Conservation (phyloP, 1,140 invertebrate species). For the Sycophila sp. region DNA sequence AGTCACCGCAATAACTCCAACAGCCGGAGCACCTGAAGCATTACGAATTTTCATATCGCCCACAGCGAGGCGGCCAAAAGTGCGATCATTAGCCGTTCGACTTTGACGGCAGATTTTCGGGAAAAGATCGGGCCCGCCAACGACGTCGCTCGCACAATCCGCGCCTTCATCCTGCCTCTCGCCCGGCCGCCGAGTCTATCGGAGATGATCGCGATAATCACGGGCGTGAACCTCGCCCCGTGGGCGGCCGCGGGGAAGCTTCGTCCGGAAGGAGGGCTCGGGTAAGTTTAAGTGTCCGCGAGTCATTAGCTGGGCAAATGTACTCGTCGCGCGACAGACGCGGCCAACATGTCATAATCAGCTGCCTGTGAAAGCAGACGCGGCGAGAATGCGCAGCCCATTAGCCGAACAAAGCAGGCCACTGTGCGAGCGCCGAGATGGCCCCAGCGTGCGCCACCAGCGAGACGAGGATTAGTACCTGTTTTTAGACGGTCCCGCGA, state of each 20-base stretch:
- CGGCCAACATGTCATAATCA: slow-evolving; percentile 64
- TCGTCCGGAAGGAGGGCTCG: neutral
- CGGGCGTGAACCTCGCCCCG: neutral
- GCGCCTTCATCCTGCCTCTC: neutral
- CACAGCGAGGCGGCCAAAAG: neutral
- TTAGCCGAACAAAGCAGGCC: slow-evolving; percentile 62
- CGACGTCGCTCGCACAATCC: neutral
- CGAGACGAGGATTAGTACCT: no score
- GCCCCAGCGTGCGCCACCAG: no score
- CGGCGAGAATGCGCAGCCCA: slow-evolving; percentile 56
- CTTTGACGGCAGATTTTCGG: slow-evolving; percentile 15
- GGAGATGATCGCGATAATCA: neutral
- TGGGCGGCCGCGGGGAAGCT: neutral
- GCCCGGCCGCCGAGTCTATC: neutral
- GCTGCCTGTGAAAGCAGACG: slow-evolving; percentile 59
- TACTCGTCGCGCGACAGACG: slow-evolving; percentile 54
- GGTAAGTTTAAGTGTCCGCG: slow-evolving; percentile 54
- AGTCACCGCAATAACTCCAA: neutral
- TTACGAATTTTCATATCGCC: no score
- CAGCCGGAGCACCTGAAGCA: neutral
- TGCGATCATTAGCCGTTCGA: neutral
- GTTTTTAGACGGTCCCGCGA: no score
- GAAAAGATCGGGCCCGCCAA: slow-evolving; percentile 14
- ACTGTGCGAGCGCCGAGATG: slow-evolving; percentile 42
- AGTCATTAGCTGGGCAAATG: slow-evolving; percentile 64